Percentiles rank a stretch among this genome's conserved stretches.
Evolutionary conservation across 2,888 invertebrate genomes (phyloP).

Genomic region (Amphipoea oculea): DNA sequence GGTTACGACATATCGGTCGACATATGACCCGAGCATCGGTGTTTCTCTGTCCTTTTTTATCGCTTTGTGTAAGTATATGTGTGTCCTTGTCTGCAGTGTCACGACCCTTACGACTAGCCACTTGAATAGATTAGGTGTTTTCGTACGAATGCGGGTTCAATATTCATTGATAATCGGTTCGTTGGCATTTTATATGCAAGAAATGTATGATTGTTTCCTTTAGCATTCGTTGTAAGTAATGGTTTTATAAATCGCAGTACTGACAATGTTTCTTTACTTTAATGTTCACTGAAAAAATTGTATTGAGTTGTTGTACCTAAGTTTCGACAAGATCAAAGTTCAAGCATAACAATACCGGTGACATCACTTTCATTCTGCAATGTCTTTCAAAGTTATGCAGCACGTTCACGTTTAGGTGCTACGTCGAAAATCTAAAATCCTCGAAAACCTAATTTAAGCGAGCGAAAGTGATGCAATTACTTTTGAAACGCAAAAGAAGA

Average conservation of each 20-base stretch:
- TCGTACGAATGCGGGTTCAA: conserved; percentile 86
- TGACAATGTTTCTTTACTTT: not conserved
- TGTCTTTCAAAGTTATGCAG: not conserved
- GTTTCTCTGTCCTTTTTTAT: conserved; percentile 80
- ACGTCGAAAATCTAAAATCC: too few species aligned
- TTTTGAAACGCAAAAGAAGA: too few species aligned
- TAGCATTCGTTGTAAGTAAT: conserved; percentile 48
- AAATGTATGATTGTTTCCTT: conserved; percentile 74
- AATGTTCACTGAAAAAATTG: not conserved
- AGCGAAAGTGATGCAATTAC: too few species aligned
- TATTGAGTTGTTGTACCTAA: not conserved
- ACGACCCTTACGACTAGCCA: conserved; percentile 88
- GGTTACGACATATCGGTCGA: conserved; percentile 90
- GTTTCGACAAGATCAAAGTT: conserved; percentile 11
- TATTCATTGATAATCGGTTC: conserved; percentile 89
- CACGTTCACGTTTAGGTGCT: too few species aligned
- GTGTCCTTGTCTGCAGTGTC: conserved; percentile 84
- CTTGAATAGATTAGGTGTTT: conserved; percentile 91
- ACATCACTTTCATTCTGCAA: not conserved
- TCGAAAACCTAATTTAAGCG: too few species aligned
- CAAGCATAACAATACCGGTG: not conserved
- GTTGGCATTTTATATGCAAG: conserved; percentile 87
- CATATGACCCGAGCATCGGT: conserved; percentile 87
- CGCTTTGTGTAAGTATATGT: conserved; percentile 73
- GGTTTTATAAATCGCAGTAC: conserved; percentile 16